A percentile compares a stretch with the other conserved stretches of the same genome.
Evolutionary conservation across 2,888 invertebrate species (phyloP).

Genomic region (Pseudoips prasinana): DNA sequence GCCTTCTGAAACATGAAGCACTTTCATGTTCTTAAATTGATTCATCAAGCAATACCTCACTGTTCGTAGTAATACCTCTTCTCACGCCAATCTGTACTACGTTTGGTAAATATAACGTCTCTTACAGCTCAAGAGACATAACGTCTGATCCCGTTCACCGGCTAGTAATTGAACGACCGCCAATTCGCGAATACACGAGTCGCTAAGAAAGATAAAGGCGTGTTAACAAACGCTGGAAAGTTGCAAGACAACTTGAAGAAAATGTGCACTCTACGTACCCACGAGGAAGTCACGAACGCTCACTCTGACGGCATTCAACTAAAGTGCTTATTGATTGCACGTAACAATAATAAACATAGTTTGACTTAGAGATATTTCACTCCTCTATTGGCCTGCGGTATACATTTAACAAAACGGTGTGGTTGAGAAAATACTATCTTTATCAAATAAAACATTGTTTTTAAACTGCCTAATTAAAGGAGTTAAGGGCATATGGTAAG

Average conservation of each 20-base stretch:
- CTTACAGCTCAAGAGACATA: too few species aligned
- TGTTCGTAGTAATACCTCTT: too few species aligned
- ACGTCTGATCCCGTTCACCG: too few species aligned
- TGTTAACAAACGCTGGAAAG: conserved; percentile 65
- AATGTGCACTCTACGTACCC: conserved; percentile 40
- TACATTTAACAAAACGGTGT: conserved; percentile 10
- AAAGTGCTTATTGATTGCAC: conserved; percentile 54
- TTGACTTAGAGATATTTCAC: conserved; percentile 28
- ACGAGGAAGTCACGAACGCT: conserved; percentile 69
- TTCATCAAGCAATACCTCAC: too few species aligned
- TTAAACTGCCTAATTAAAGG: background rate
- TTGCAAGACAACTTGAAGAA: conserved; percentile 63
- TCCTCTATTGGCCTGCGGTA: conserved; percentile 16
- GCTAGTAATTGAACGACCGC: conserved; percentile 31
- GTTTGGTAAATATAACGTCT: too few species aligned
- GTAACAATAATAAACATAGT: conserved; percentile 41
- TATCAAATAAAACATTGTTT: background rate
- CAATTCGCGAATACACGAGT: conserved; percentile 17
- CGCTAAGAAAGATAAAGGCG: conserved; percentile 5
- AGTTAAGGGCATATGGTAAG: too few species aligned
- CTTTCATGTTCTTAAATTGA: too few species aligned
- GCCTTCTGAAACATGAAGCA: too few species aligned
- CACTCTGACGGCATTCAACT: conserved; percentile 36
- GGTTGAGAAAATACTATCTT: conserved; percentile 1
- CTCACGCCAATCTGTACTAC: too few species aligned